Percentiles rank a stretch among this genome's conserved stretches.
These are phyloP conservation scores for Sylvia borin DNA, from an alignment of 2,797 vertebrate species.

Conservation along the genomic window DNA sequence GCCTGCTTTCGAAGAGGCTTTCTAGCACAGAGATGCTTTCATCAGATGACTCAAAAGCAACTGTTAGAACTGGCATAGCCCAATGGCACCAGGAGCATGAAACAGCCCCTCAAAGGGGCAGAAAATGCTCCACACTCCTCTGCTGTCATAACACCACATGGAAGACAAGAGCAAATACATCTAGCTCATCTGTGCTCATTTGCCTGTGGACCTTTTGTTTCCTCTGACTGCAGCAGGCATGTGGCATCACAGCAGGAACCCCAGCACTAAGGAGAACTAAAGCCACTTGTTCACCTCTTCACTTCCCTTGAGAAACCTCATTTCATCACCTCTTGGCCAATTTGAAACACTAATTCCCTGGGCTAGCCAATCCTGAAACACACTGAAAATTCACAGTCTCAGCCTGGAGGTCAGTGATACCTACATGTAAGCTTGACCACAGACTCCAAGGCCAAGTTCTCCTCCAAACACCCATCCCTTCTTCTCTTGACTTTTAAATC, in stretches of 20 bases:
- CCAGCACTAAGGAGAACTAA: neutral
- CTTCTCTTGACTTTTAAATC: neutral
- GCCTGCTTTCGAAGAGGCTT: neutral
- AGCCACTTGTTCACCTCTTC: neutral
- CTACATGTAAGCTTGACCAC: neutral
- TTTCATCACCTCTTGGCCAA: neutral
- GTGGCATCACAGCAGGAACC: neutral
- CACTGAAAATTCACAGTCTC: neutral
- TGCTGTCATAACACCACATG: neutral
- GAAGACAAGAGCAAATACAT: neutral
- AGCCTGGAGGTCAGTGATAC: neutral
- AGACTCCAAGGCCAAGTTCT: neutral
- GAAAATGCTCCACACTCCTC: neutral
- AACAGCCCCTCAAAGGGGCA: neutral
- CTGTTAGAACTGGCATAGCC: neutral
- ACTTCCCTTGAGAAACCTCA: neutral
- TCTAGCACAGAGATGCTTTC: neutral
- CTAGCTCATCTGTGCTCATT: neutral
- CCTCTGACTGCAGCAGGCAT: neutral
- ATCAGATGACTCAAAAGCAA: slow-evolving; percentile 3
- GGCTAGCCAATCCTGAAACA: neutral
- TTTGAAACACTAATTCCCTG: neutral
- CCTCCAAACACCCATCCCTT: neutral
- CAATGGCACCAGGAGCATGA: neutral
- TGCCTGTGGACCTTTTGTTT: neutral